Percentiles rank a stretch among this genome's conserved stretches.
These are phyloP conservation scores for Mechanitis mazaeus DNA, from an alignment of 2,888 invertebrate species.

Conservation along the genomic window DNA sequence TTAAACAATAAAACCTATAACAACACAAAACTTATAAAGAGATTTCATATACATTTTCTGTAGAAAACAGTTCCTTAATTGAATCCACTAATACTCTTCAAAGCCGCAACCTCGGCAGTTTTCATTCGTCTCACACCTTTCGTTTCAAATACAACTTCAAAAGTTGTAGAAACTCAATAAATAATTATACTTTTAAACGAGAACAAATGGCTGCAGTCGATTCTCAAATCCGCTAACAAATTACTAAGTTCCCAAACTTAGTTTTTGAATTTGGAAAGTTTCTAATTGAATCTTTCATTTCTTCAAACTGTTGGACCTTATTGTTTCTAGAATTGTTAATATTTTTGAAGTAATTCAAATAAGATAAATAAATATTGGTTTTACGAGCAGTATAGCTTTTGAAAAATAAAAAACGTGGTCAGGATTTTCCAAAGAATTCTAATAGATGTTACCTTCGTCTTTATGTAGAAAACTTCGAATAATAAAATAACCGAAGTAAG, in stretches of 20 bases:
- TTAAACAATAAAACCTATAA: too few species aligned
- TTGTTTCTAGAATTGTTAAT: not conserved
- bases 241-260: constrained; percentile 35
- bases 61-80: too few species aligned
- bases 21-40: too few species aligned
- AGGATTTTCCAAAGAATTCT: too few species aligned
- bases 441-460: too few species aligned
- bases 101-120: not conserved
- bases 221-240: constrained; percentile 36
- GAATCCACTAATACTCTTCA: not conserved
- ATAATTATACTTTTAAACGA: constrained; percentile 28
- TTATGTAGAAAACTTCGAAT: too few species aligned
- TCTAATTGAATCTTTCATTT: constrained; percentile 37
- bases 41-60: too few species aligned
- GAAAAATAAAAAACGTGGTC: too few species aligned
- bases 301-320: constrained; percentile 4
- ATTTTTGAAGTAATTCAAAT: not conserved
- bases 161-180: constrained; percentile 22
- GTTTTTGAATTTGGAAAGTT: constrained; percentile 35
- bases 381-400: too few species aligned
- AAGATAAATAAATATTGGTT: not conserved
- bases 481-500: too few species aligned
- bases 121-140: constrained; percentile 1
- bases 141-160: constrained; percentile 10
- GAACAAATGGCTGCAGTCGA: constrained; percentile 29